Evolutionary conservation across 2,113 vertebrate species (phyloP).

Genomic region (Phodopus roborovskii): DNA sequence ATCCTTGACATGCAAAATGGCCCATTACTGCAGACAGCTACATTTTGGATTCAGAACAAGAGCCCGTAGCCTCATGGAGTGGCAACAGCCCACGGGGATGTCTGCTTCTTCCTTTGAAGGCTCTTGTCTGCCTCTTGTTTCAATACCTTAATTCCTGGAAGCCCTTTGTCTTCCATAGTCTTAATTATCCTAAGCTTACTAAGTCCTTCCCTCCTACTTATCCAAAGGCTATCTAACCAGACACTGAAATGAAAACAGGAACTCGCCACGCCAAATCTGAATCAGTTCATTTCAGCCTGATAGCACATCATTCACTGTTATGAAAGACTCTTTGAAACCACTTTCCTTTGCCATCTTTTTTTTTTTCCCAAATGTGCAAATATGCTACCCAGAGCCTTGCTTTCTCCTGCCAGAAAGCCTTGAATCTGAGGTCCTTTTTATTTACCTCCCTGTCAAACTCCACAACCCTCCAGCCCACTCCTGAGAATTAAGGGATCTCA

Average conservation of each 20-base stretch:
- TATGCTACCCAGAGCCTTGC: conserved; percentile 14
- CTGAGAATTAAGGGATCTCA: conserved; percentile 20
- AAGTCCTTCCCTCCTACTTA: background rate
- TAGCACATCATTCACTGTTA: background rate
- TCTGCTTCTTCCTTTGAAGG: background rate
- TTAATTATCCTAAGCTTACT: background rate
- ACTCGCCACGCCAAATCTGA: background rate
- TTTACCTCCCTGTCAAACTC: conserved; percentile 34
- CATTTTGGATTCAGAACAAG: conserved; percentile 13
- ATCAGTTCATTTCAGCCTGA: background rate
- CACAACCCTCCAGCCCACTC: background rate
- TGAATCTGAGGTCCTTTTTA: background rate
- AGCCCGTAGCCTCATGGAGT: background rate
- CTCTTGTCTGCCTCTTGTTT: background rate
- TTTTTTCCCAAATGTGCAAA: background rate
- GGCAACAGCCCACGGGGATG: background rate
- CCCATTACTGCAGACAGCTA: background rate
- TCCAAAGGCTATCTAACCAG: conserved; percentile 18
- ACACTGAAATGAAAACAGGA: background rate
- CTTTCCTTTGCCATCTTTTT: background rate
- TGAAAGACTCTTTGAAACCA: background rate
- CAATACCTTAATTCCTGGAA: background rate
- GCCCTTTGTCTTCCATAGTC: background rate
- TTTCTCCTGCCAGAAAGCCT: conserved; percentile 42
- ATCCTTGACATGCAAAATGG: background rate